phyloP scores from a whole-genome alignment of 2,888 invertebrate species.

The Synergus japonicus region DNA sequence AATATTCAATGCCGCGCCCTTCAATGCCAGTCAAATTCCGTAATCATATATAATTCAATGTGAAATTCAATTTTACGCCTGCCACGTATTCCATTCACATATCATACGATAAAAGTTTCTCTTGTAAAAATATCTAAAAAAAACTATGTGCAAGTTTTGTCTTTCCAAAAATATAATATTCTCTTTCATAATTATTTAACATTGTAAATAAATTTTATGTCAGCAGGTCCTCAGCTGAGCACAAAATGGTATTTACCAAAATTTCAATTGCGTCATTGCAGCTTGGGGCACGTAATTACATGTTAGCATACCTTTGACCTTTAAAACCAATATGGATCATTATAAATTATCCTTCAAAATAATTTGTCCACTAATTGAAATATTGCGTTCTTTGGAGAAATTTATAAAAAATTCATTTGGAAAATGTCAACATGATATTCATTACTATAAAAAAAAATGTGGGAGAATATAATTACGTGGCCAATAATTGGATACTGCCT shows the following conservation, averaged over 20 bases:
- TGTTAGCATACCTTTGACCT: slow-evolving; percentile 55
- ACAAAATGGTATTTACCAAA: slow-evolving; percentile 48
- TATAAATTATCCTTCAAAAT: no score
- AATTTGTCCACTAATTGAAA: no score
- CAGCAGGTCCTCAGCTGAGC: neutral
- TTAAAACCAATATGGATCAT: neutral
- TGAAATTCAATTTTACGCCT: slow-evolving; percentile 20
- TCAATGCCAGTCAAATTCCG: slow-evolving; percentile 15
- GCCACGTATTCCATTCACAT: slow-evolving; percentile 18
- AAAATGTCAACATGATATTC: no score
- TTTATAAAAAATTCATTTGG: no score
- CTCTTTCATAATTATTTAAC: neutral
- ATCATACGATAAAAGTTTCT: neutral
- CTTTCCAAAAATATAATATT: no score
- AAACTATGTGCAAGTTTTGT: no score
- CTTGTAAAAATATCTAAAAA: neutral
- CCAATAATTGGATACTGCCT: no score
- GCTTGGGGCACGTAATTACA: slow-evolving; percentile 64
- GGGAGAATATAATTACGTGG: no score
- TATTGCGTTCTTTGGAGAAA: no score
- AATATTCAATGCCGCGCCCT: slow-evolving; percentile 26
- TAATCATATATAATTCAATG: slow-evolving; percentile 37
- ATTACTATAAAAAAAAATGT: no score
- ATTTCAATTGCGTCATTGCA: slow-evolving; percentile 62
- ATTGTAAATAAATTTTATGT: neutral